Conservation (phyloP, 2,113 vertebrate species). For the Gadus macrocephalus region DNA sequence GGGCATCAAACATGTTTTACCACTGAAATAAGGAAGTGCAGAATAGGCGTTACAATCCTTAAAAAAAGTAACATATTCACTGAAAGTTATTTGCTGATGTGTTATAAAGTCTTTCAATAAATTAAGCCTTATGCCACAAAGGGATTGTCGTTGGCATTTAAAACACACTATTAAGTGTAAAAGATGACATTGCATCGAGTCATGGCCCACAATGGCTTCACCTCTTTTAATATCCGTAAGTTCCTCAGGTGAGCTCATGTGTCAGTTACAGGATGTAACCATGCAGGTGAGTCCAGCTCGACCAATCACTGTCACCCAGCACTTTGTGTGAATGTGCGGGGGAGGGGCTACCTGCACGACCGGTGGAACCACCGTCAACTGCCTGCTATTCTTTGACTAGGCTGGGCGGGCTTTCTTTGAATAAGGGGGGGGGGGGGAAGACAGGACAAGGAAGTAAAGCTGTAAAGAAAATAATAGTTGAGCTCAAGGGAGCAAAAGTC, state of each 20-base stretch:
- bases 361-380: slow-evolving; percentile 73
- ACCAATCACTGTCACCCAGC: slow-evolving; percentile 57
- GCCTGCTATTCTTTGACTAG: slow-evolving; percentile 72
- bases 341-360: slow-evolving; percentile 63
- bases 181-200: slow-evolving; percentile 12
- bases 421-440: background rate
- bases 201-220: slow-evolving; percentile 13
- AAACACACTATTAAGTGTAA: background rate
- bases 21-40: background rate
- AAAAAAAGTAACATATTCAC: background rate
- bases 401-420: slow-evolving; percentile 54
- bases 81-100: too few relatives aligned
- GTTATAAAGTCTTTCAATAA: background rate
- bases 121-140: background rate
- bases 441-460: slow-evolving; percentile 36
- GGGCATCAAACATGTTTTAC: background rate
- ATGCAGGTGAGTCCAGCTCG: slow-evolving; percentile 56
- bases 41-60: background rate
- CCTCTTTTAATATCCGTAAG: slow-evolving; percentile 35
- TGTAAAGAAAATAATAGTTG: slow-evolving; percentile 29
- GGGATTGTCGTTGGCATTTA: too few relatives aligned
- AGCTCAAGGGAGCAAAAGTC: slow-evolving; percentile 14
- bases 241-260: slow-evolving; percentile 60
- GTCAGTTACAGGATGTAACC: slow-evolving; percentile 72
- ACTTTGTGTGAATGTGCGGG: slow-evolving; percentile 34